Percentiles rank a stretch among this genome's conserved stretches.
These are phyloP conservation scores for Pollenia labialis DNA, from an alignment of 2,888 invertebrate species.

Conservation along the genomic window DNA sequence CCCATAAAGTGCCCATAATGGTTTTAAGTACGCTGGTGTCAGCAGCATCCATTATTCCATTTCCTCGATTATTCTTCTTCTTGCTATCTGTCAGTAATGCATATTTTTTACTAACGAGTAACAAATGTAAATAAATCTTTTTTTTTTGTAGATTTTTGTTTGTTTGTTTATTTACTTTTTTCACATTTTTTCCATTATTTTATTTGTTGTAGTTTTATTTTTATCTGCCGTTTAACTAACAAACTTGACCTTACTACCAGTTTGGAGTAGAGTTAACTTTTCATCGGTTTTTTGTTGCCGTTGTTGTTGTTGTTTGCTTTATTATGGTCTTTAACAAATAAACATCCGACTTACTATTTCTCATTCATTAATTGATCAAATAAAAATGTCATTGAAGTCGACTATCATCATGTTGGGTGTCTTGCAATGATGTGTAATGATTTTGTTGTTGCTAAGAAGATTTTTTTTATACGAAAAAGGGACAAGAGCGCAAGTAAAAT, in stretches of 20 bases:
- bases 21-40: not conserved
- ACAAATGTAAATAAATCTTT: conserved; percentile 62
- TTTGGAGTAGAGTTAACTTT: conserved; percentile 51
- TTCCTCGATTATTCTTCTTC: not conserved
- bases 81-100: not conserved
- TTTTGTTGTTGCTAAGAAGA: conserved; percentile 2
- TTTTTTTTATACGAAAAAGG: not conserved
- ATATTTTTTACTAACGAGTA: conserved; percentile 48
- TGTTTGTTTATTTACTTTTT: conserved; percentile 21
- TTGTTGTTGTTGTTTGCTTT: not conserved
- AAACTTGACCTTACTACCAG: conserved; percentile 71
- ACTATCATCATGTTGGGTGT: conserved; percentile 54
- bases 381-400: conserved; percentile 72
- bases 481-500: not conserved
- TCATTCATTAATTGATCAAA: conserved; percentile 72
- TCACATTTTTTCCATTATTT: conserved; percentile 11
- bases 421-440: conserved; percentile 20
- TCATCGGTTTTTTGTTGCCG: conserved; percentile 1
- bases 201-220: conserved; percentile 28
- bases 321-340: conserved; percentile 27
- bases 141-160: conserved; percentile 3
- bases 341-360: conserved; percentile 22
- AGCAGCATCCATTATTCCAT: not conserved
- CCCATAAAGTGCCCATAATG: conserved; percentile 30
- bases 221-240: conserved; percentile 62